Conservation (phyloP, 2,888 invertebrate genomes). For the Himalopsyche kuldschensis region DNA sequence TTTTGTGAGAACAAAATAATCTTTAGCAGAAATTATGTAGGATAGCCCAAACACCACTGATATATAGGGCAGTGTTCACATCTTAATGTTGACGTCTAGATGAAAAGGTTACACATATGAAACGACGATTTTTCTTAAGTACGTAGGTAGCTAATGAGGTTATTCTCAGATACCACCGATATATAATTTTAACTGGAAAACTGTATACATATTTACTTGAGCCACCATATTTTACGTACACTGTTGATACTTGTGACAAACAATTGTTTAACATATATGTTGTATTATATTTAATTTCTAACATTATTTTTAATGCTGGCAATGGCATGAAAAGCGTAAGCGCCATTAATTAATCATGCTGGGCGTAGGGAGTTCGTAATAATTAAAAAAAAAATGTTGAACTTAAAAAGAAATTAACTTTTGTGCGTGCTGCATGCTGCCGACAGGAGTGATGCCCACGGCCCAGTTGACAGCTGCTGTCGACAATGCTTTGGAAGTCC, state of each 20-base stretch:
- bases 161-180: too few relatives aligned
- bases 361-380: neutral
- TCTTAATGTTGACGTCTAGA: too few relatives aligned
- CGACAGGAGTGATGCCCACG: constrained; percentile 40
- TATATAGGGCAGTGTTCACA: too few relatives aligned
- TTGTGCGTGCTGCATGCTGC: constrained; percentile 32
- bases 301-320: neutral
- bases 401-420: constrained; percentile 4
- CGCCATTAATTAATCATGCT: neutral
- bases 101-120: too few relatives aligned
- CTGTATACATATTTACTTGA: too few relatives aligned
- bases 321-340: neutral
- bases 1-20: too few relatives aligned
- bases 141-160: too few relatives aligned
- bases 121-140: too few relatives aligned
- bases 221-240: too few relatives aligned
- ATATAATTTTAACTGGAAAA: too few relatives aligned
- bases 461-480: constrained; percentile 39
- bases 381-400: constrained; percentile 3
- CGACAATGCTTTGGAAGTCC: constrained; percentile 38
- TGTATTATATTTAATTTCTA: neutral
- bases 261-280: neutral
- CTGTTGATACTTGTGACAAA: neutral
- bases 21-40: too few relatives aligned
- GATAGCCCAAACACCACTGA: too few relatives aligned